Conservation (phyloP, 2,797 vertebrate genomes). For the Tragelaphus eurycerus region DNA sequence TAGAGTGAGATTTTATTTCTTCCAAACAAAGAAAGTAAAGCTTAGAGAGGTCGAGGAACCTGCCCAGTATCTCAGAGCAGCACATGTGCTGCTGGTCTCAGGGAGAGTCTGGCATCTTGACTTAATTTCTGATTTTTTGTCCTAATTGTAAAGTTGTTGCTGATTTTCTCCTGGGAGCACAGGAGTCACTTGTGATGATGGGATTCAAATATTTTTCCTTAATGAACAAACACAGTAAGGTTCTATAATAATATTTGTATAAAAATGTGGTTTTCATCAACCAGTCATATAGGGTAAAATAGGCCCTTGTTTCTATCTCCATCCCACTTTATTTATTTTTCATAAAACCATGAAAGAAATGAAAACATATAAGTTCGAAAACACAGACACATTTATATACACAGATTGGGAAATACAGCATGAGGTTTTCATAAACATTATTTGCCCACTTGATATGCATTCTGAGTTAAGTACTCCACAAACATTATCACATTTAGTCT, state of each 20-base stretch:
- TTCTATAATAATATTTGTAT: conserved; percentile 18
- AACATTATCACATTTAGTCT: conserved; percentile 3
- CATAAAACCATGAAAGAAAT: conserved; percentile 21
- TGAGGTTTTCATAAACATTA: neutral
- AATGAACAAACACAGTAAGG: neutral
- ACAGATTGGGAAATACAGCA: neutral
- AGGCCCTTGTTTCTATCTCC: neutral
- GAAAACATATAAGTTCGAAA: neutral
- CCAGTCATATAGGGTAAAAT: neutral
- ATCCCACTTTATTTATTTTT: neutral
- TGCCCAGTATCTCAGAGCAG: neutral
- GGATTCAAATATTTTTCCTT: conserved; percentile 18
- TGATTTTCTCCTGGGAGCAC: neutral
- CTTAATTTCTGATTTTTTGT: neutral
- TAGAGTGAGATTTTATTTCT: neutral
- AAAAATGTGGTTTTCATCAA: conserved; percentile 24
- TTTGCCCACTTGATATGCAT: neutral
- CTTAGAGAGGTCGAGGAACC: neutral
- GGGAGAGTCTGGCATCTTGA: neutral
- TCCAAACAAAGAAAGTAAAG: neutral
- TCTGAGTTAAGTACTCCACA: neutral
- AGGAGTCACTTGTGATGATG: neutral
- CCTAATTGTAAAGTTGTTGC: neutral
- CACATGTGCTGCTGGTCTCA: neutral
- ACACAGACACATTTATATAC: neutral